Percentiles rank a stretch among this genome's conserved stretches.
These are phyloP conservation scores for Drosophila falleni DNA, from an alignment of 2,888 invertebrate genomes.

Conservation along the genomic window DNA sequence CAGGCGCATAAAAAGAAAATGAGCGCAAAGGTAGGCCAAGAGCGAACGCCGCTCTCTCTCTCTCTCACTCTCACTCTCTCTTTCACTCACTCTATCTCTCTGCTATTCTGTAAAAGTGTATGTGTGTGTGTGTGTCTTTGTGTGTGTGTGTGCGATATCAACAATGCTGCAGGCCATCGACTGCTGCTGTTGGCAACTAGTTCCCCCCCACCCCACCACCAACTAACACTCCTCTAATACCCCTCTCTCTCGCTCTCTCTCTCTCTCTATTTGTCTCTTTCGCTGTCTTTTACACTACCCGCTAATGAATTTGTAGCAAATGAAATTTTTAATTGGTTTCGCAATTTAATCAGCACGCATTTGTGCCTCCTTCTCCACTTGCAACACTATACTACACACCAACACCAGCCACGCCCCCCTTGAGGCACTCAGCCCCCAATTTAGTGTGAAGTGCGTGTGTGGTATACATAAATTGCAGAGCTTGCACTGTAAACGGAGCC, in stretches of 20 bases:
- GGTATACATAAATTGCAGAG: constrained; percentile 60
- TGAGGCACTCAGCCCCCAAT: neutral
- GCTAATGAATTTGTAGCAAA: constrained; percentile 38
- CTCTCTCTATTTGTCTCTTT: neutral
- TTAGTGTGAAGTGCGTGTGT: constrained; percentile 5
- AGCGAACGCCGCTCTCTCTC: constrained; percentile 28
- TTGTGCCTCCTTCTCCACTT: neutral
- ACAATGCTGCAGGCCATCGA: constrained; percentile 42
- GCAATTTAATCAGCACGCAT: constrained; percentile 39
- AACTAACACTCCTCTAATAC: neutral
- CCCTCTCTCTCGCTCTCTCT: neutral
- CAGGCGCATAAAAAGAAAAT: constrained; percentile 76
- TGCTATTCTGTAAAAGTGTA: neutral
- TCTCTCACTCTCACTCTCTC: neutral
- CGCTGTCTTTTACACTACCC: neutral
- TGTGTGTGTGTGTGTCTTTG: constrained; percentile 15
- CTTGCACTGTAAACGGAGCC: constrained; percentile 40
- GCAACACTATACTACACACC: neutral
- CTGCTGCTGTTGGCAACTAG: constrained; percentile 6
- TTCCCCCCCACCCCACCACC: neutral
- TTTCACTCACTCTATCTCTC: neutral
- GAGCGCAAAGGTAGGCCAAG: constrained; percentile 77
- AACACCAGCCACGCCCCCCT: neutral
- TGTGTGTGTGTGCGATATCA: constrained; percentile 42
- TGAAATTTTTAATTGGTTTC: constrained; percentile 53